A percentile compares a stretch with the other conserved stretches of the same genome.
These are phyloP conservation scores for Pteromalus puparum DNA, from an alignment of 1,140 invertebrate species.

Conservation along the genomic window DNA sequence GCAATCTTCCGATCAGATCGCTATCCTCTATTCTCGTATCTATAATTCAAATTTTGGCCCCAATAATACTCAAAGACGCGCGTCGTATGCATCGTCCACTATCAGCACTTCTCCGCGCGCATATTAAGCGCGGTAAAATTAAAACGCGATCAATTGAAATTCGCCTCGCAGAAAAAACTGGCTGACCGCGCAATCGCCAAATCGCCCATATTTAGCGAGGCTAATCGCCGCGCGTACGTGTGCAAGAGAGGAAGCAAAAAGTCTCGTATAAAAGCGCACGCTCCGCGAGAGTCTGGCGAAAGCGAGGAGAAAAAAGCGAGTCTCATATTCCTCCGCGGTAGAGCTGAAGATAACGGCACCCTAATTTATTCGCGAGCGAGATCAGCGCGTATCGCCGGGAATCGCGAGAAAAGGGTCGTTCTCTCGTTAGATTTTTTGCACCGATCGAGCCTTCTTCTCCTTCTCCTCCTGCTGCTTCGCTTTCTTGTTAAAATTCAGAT, in stretches of 20 bases:
- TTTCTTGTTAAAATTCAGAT: conserved; percentile 47
- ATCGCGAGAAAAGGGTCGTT: conserved; percentile 20
- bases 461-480: not conserved
- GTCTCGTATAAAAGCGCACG: not conserved
- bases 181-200: conserved; percentile 2
- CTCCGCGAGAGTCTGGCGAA: no score
- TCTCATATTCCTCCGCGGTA: not conserved
- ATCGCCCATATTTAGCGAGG: conserved; percentile 6
- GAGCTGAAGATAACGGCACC: conserved; percentile 33
- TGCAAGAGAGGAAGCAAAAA: not conserved
- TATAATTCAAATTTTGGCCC: not conserved
- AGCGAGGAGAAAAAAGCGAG: not conserved
- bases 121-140: not conserved
- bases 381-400: conserved; percentile 11
- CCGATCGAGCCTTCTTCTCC: conserved; percentile 10
- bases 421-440: conserved; percentile 38
- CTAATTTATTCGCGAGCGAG: conserved; percentile 34
- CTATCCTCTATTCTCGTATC: not conserved
- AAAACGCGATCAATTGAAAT: conserved; percentile 19
- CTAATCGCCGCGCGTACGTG: not conserved
- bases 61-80: not conserved
- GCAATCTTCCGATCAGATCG: no score
- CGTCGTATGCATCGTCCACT: no score
- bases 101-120: not conserved
- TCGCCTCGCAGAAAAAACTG: not conserved